phyloP scores from a whole-genome alignment of 2,113 vertebrate genomes.

The Tachycineta bicolor region DNA sequence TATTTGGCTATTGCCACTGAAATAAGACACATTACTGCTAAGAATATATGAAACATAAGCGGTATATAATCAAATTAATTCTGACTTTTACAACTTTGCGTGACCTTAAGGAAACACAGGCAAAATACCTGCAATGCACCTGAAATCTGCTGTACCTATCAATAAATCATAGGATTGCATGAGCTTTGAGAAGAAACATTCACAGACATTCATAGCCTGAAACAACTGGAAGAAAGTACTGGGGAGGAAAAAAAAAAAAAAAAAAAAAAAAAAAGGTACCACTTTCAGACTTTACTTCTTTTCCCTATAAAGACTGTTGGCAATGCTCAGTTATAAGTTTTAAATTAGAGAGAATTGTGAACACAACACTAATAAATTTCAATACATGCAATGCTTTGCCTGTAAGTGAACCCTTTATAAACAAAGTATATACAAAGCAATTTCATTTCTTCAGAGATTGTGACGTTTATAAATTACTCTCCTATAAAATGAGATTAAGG shows the following conservation, averaged over 20 bases:
- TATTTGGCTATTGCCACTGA: not conserved
- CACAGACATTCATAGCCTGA: not conserved
- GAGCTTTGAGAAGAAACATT: constrained; percentile 3
- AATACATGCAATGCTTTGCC: not conserved
- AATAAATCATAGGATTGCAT: not conserved
- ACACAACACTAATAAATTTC: constrained; percentile 6
- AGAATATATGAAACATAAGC: not conserved
- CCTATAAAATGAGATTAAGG: constrained; percentile 57
- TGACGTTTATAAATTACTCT: constrained; percentile 61
- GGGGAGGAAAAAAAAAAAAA: too few relatives aligned
- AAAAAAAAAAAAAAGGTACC: not conserved
- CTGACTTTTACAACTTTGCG: not conserved
- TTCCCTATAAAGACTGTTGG: not conserved
- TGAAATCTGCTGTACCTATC: not conserved
- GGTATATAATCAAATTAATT: not conserved
- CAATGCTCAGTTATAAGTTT: not conserved
- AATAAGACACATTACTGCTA: not conserved
- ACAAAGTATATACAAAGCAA: constrained; percentile 23
- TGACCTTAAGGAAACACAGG: constrained; percentile 23
- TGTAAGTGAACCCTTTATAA: not conserved
- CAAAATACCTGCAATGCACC: constrained; percentile 15
- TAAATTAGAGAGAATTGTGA: not conserved
- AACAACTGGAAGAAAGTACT: not conserved
- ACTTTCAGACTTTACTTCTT: not conserved
- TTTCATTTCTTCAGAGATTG: constrained; percentile 35